These are phyloP conservation scores for Momotus momota DNA, from an alignment of 2,797 vertebrate genomes.

Conservation along the genomic window DNA sequence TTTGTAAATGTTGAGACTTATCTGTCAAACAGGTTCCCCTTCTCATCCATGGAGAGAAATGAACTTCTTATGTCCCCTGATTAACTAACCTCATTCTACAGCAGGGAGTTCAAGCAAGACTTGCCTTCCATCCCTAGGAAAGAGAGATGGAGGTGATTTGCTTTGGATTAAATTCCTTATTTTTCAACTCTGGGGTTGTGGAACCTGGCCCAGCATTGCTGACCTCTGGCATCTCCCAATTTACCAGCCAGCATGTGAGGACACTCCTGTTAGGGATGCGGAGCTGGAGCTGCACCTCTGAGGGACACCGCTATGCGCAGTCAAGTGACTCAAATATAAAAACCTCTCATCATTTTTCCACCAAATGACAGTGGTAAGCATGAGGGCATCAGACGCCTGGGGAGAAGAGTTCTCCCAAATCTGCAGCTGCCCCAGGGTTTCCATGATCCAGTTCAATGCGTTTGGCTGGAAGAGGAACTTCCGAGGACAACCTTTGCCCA, in stretches of 20 bases:
- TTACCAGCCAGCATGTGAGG: rapidly evolving
- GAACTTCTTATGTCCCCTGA: rapidly evolving
- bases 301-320: neutral
- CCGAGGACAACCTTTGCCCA: neutral
- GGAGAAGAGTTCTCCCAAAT: neutral
- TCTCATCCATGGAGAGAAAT: neutral
- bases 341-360: neutral
- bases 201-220: neutral
- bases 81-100: neutral
- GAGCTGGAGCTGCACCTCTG: neutral
- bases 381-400: neutral
- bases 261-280: neutral
- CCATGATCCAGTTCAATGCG: rapidly evolving
- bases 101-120: neutral
- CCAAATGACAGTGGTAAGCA: neutral
- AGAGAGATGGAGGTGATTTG: rapidly evolving
- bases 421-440: neutral
- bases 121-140: neutral
- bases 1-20: neutral
- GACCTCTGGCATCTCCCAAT: rapidly evolving
- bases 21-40: neutral
- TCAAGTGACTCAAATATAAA: neutral
- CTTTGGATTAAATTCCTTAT: neutral
- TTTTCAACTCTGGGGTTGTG: neutral
- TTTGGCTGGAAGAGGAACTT: neutral